phyloP scores from a whole-genome alignment of 2,797 vertebrate species.

The Gobio occitaniae region DNA sequence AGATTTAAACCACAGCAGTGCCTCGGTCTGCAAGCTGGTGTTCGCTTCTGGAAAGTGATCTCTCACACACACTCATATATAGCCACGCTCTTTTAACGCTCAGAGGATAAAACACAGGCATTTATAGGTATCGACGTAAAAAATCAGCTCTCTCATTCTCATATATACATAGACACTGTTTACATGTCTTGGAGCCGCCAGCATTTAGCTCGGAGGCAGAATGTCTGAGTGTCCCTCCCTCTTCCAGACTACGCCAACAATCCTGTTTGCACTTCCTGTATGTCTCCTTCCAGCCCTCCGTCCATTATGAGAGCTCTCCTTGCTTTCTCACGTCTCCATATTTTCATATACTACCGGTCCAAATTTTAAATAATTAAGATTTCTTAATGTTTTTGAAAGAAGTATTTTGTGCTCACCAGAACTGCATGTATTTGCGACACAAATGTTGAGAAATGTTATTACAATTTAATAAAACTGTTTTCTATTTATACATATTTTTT shows the following conservation, averaged over 20 bases:
- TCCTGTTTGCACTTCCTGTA: conserved; percentile 54
- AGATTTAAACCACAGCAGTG: conserved; percentile 36
- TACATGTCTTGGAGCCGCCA: conserved; percentile 59
- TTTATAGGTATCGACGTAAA: conserved; percentile 18
- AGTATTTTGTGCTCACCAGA: background rate
- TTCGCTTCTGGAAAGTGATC: conserved; percentile 16
- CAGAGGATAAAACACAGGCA: conserved; percentile 27
- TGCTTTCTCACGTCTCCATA: conserved; percentile 34
- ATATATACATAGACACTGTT: conserved; percentile 55
- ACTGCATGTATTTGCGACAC: background rate
- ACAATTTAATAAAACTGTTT: too few relatives aligned
- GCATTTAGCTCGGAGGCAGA: conserved; percentile 60
- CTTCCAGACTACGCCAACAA: conserved; percentile 52
- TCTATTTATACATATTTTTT: too few relatives aligned
- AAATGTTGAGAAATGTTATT: background rate
- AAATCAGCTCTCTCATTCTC: background rate
- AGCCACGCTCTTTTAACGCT: conserved; percentile 19
- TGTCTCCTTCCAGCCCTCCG: conserved; percentile 42
- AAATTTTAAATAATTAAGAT: background rate
- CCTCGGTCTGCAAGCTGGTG: conserved; percentile 1
- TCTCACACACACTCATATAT: background rate
- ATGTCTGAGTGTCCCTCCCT: conserved; percentile 61
- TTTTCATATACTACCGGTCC: background rate
- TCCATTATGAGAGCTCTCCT: conserved; percentile 50
- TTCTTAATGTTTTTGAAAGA: background rate